Evolutionary conservation across 1,140 invertebrate genomes (phyloP).

Genomic region (Lasioglossum albipes): DNA sequence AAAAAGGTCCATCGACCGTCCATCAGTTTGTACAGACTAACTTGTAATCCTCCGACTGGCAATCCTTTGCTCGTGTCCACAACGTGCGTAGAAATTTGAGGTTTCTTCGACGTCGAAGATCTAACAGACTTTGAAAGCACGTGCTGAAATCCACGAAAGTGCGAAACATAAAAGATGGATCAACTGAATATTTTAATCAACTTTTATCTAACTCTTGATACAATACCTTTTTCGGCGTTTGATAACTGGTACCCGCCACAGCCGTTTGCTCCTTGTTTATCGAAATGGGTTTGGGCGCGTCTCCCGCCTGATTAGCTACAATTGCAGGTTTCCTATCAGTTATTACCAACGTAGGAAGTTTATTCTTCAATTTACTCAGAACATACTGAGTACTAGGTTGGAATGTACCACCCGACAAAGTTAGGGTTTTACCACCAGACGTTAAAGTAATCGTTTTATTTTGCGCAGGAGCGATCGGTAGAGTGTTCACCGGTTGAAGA

Average conservation of each 20-base stretch:
- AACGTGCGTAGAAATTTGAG: conserved; percentile 84
- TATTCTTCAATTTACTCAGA: conserved; percentile 66
- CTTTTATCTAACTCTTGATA: too few relatives aligned
- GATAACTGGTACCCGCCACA: conserved; percentile 54
- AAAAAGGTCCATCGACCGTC: conserved; percentile 84
- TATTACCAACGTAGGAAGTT: conserved; percentile 59
- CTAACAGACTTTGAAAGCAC: conserved; percentile 38
- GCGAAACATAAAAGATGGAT: too few relatives aligned
- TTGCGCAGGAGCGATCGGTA: conserved; percentile 49
- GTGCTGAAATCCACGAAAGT: conserved; percentile 11
- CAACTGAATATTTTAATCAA: too few relatives aligned
- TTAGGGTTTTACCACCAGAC: conserved; percentile 66
- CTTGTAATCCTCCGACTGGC: conserved; percentile 82
- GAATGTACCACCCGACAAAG: conserved; percentile 61
- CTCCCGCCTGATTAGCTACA: conserved; percentile 23
- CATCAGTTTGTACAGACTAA: conserved; percentile 84
- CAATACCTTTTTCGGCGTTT: conserved; percentile 42
- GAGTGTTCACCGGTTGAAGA: conserved; percentile 38
- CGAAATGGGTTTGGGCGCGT: conserved; percentile 26
- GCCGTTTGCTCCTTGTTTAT: conserved; percentile 25
- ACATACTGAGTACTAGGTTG: conserved; percentile 63
- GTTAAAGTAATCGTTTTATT: conserved; percentile 64
- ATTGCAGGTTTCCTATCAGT: conserved; percentile 47
- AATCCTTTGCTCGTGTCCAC: conserved; percentile 84
- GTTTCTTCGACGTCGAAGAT: conserved; percentile 58